Base-by-base conservation (phyloP, 2,888 invertebrate species). In the Pardosa pseudoannulata region DNA sequence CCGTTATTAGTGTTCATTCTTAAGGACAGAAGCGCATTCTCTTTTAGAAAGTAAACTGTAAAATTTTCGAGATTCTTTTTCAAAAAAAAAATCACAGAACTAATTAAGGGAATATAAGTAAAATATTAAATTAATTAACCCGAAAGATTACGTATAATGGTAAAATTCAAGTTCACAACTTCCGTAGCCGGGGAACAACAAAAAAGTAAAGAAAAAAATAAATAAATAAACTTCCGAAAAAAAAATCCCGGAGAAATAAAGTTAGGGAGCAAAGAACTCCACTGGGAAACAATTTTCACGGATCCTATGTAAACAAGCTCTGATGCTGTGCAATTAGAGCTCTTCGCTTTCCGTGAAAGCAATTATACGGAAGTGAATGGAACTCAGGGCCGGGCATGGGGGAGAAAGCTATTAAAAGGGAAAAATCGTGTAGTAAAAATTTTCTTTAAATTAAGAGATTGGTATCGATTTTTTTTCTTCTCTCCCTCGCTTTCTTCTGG, bases 291-390 rank as follows among this genome's bases (percentile, higher is more conserved):
- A 46, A 46, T 46, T 46, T 46, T 46, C 11, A 46, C 46, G 16
- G 46, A 9, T 79, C 71, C 71, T 64, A 79, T 71, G 79, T 71
- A 79, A 79, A 79, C 79, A 79, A 79, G 71, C 41, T 39, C 62
- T 36, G 71, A 71, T 31, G 79, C 79, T 79, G 28, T 29, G 71
- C 79, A 79, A 79, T 79, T 79, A 79, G 68, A 79, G 71, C 71
- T 71, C 71, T 72, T 72, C 46, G 46, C n/a, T 16, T 16, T 71
- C 71, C 70, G 36, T 79, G 19, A 71, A 79, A 79, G 79, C 79
- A 79, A 79, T 79, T 79, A 79, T 71, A 72, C 46, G 36, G 28
- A 41, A 72, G 79, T 62, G 71, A 79, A 79, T 71, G 41, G 79
- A 23, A 62, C 79, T 68, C 70, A 64, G 32, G 64, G 71, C 36